Conservation (phyloP, 2,113 vertebrate genomes). For the Psettodes erumei region DNA sequence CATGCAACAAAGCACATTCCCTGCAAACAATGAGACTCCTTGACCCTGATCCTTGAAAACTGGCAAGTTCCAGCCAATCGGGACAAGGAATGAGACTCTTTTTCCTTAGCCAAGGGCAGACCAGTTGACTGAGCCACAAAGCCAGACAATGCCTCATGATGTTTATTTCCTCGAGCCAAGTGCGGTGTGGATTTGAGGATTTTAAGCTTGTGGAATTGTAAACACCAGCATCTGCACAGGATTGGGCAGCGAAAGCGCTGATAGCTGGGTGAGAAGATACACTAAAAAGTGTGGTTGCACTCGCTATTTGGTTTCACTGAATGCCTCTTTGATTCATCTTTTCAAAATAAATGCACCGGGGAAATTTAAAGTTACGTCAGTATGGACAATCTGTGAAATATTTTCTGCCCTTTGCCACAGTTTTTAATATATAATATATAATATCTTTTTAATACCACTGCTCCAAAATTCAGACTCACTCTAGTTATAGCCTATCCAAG, state of each 20-base stretch:
- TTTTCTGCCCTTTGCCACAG: not conserved
- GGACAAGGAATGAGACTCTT: constrained; percentile 42
- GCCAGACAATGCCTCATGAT: constrained; percentile 60
- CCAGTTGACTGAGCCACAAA: constrained; percentile 40
- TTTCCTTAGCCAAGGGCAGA: constrained; percentile 49
- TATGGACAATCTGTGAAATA: not conserved
- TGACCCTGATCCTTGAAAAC: constrained; percentile 59
- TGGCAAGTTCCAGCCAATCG: constrained; percentile 46
- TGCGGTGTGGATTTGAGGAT: constrained; percentile 46
- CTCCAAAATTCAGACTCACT: constrained; percentile 16
- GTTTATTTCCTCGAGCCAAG: constrained; percentile 54
- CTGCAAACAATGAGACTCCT: constrained; percentile 38
- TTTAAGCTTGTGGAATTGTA: constrained; percentile 38
- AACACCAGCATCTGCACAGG: constrained; percentile 31
- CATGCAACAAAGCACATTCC: constrained; percentile 35
- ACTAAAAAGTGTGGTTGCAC: constrained; percentile 14
- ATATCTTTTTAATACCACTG: too few relatives aligned
- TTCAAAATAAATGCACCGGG: constrained; percentile 6
- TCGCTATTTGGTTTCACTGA: not conserved
- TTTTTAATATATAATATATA: too few relatives aligned
- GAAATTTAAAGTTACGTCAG: not conserved
- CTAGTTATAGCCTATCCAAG: constrained; percentile 8
- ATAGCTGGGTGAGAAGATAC: constrained; percentile 22
- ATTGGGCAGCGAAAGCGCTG: constrained; percentile 15
- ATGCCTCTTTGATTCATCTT: constrained; percentile 28